A percentile compares a stretch with the other conserved stretches of the same genome.
Conservation (phyloP, 2,888 invertebrate species). For the Melanargia galathea region DNA sequence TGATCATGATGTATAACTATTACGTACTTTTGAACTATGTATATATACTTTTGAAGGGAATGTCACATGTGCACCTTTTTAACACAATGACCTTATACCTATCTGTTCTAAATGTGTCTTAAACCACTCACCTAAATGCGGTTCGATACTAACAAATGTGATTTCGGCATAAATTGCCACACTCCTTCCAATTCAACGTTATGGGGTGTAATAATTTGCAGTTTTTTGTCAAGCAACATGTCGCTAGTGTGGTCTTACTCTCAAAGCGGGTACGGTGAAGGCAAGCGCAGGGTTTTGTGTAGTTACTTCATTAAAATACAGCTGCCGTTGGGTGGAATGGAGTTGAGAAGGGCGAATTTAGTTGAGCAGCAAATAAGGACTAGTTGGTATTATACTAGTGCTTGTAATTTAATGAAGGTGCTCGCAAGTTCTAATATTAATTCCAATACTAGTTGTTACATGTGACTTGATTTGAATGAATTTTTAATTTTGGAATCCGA, state of each 20-base stretch:
- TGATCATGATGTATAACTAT: too few species aligned
- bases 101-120: too few species aligned
- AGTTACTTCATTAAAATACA: constrained; percentile 23
- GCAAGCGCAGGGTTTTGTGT: constrained; percentile 10
- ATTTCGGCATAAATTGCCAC: too few species aligned
- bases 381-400: constrained; percentile 2
- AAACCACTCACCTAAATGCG: too few species aligned
- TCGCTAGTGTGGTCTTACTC: background rate
- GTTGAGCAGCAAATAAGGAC: constrained; percentile 15
- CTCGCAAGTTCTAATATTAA: background rate
- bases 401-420: constrained; percentile 21
- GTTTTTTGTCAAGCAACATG: background rate
- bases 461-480: background rate
- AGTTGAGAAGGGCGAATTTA: constrained; percentile 22
- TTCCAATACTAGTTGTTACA: background rate
- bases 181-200: too few species aligned
- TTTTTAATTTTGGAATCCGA: background rate
- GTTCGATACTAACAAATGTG: too few species aligned
- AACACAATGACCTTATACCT: too few species aligned
- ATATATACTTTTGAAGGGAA: too few species aligned
- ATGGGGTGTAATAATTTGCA: background rate
- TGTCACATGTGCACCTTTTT: too few species aligned
- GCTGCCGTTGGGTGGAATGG: constrained; percentile 5
- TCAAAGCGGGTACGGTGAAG: background rate
- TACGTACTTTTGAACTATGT: too few species aligned